Conservation (phyloP, 2,113 vertebrate species). For the Recurvirostra avosetta region DNA sequence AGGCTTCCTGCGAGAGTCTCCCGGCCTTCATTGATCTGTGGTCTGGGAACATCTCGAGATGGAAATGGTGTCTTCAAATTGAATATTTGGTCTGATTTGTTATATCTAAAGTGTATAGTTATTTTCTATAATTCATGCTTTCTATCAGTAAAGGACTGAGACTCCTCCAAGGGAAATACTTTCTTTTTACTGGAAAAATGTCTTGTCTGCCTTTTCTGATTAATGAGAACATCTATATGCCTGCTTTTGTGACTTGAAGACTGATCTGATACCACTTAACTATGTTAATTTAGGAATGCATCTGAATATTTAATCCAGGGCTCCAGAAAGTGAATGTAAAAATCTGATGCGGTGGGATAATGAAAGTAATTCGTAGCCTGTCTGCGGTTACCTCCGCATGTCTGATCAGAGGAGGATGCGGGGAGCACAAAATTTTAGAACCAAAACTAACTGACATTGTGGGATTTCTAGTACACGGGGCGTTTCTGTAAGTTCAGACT, state of each 20-base stretch:
- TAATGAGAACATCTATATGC: constrained; percentile 15
- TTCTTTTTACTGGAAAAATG: constrained; percentile 42
- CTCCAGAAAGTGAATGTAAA: not conserved
- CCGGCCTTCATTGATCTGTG: not conserved
- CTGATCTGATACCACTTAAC: constrained; percentile 5
- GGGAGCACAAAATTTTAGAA: not conserved
- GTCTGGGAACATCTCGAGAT: not conserved
- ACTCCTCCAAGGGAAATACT: not conserved
- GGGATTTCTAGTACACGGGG: not conserved
- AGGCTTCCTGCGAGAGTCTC: not conserved
- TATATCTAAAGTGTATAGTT: not conserved
- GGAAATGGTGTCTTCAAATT: not conserved
- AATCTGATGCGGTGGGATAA: not conserved
- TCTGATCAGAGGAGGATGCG: not conserved
- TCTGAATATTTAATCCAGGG: not conserved
- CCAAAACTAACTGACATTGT: not conserved
- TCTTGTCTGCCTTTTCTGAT: constrained; percentile 23
- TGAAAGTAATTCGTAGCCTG: not conserved
- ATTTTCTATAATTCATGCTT: constrained; percentile 33
- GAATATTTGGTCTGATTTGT: not conserved
- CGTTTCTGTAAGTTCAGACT: not conserved
- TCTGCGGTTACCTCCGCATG: fast-evolving
- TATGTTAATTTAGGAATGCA: not conserved
- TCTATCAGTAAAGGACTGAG: not conserved
- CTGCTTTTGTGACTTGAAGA: not conserved